Percentiles rank a stretch among this genome's conserved stretches.
phyloP scores from a whole-genome alignment of 2,113 vertebrate genomes.

The Melanocharis versteri region DNA sequence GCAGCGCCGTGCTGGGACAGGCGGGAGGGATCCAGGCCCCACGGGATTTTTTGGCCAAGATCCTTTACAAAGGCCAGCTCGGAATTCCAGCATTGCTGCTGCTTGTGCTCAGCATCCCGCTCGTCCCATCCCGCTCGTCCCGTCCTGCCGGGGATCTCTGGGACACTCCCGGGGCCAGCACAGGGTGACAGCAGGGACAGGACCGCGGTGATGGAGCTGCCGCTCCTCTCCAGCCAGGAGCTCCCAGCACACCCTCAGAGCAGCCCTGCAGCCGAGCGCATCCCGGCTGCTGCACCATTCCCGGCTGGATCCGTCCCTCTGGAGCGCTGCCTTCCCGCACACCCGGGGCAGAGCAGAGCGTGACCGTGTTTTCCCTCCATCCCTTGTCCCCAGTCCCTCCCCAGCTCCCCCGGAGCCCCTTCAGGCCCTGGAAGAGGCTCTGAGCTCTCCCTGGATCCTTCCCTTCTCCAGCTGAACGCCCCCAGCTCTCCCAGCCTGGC shows the following conservation, averaged over 20 bases:
- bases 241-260: neutral
- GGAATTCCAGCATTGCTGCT: neutral
- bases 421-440: neutral
- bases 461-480: fast-evolving
- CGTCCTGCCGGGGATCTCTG: neutral
- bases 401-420: neutral
- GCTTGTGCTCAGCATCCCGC: neutral
- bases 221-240: neutral
- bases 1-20: neutral
- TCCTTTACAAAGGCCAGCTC: neutral
- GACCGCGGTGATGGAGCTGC: neutral
- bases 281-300: neutral
- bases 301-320: neutral
- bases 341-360: neutral
- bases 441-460: neutral
- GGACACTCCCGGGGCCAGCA: neutral
- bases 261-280: neutral
- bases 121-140: neutral
- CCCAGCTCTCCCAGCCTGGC: neutral
- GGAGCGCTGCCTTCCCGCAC: neutral
- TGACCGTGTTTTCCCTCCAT: fast-evolving
- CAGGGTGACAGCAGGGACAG: neutral
- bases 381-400: neutral
- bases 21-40: neutral
- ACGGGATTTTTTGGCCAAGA: neutral